Base-by-base conservation (phyloP, 2,797 vertebrate genomes). In the Petrocephalus sullivani region DNA sequence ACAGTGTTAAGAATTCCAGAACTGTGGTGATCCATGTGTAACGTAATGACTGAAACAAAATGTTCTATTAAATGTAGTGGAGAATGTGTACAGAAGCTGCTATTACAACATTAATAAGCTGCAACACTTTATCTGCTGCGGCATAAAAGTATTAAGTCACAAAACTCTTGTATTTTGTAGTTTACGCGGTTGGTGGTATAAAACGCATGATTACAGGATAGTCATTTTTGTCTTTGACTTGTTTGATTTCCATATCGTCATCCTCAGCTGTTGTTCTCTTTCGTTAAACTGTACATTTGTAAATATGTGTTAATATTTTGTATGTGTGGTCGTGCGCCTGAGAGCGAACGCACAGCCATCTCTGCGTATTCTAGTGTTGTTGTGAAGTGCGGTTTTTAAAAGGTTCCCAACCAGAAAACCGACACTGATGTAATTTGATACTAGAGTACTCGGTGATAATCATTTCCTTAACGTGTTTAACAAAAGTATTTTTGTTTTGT, bases 331-430 rank as follows among this genome's bases (percentile, higher is more conserved):
- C 53, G 83, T 57, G 49, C 51, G 60, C 7, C 49, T 33, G 91
- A 67, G 88, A 33, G 90, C 23, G 85, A 46, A 89, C 0, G 89
- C 49, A 90, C 86, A 87, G 87, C 93, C 93, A 89, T 95, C 91
- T 92, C 94, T 92, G 93, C 92, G 93, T 94, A 92, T 95, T 96
- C 95, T 90, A 93, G 96, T 96, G 95, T 97, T 96, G 94, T 94
- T 96, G 96, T 99, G 98, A 99, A 95, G 98, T 97, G 95, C 97
- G 96, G 96, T 96, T 98, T 97, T 97, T 96, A 98, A 99, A 98
- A 95, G 98, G 94, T 96, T 92, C 93, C 60, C 88, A 90, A 94
- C 98, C 98, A 98, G 95, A 97, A 95, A 96, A 96, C 96, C 95
- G 97, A 92, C 95, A 98, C 98, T 96, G 98, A 99, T 98, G 95